Conservation (phyloP, 2,113 vertebrate species). For the Monopterus albus region DNA sequence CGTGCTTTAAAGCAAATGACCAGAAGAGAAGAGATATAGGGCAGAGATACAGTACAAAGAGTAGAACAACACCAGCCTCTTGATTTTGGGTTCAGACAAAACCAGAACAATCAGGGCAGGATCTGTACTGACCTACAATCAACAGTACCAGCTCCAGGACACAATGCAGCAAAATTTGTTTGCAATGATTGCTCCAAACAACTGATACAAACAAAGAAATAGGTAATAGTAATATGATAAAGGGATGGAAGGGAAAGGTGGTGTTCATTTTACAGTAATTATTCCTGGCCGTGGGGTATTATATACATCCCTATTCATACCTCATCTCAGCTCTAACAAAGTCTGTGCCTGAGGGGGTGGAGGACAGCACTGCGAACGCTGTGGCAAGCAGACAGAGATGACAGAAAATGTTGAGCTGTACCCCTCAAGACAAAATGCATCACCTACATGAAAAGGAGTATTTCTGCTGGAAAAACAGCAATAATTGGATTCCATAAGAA, state of each 20-base stretch:
- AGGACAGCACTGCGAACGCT: conserved; percentile 14
- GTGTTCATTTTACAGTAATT: conserved; percentile 43
- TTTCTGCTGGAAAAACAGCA: conserved; percentile 52
- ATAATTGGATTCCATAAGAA: conserved; percentile 46
- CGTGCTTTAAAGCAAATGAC: not conserved
- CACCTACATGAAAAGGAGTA: conserved; percentile 50
- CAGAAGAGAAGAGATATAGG: not conserved
- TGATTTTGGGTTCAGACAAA: not conserved
- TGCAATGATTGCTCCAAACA: not conserved
- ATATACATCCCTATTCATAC: conserved; percentile 58
- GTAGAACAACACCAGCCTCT: not conserved
- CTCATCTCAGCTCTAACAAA: conserved; percentile 45
- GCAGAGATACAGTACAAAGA: not conserved
- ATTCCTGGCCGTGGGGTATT: conserved; percentile 51
- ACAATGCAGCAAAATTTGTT: conserved; percentile 1
- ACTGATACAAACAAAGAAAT: too few species aligned
- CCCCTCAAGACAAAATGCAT: conserved; percentile 58
- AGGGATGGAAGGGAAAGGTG: conserved; percentile 13
- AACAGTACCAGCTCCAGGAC: not conserved
- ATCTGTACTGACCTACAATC: not conserved
- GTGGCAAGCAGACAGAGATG: conserved; percentile 28
- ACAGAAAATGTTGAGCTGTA: conserved; percentile 55
- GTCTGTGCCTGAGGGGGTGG: conserved; percentile 41
- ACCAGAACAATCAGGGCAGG: not conserved
- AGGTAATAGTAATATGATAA: too few species aligned